These are phyloP conservation scores for Athalia rosae DNA, from an alignment of 2,888 invertebrate genomes.

Conservation along the genomic window DNA sequence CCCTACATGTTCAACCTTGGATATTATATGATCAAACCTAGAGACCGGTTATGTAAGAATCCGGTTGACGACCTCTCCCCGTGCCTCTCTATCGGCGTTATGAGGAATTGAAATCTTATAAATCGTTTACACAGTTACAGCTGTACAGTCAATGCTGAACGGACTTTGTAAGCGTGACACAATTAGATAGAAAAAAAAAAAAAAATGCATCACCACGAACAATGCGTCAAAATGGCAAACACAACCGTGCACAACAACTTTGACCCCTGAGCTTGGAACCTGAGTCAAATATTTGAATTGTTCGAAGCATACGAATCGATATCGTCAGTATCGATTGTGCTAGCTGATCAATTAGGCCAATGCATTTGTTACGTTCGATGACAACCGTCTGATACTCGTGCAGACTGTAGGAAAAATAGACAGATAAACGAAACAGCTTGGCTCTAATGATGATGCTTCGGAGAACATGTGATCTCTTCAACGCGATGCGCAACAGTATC, in stretches of 20 bases:
- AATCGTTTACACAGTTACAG: conserved; percentile 10
- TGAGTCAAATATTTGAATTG: neutral
- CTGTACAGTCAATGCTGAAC: neutral
- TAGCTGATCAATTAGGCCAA: conserved; percentile 24
- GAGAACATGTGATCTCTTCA: too few relatives aligned
- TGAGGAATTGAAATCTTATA: neutral
- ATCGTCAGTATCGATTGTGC: neutral
- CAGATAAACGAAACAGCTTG: conserved; percentile 4
- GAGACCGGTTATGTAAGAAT: conserved; percentile 45
- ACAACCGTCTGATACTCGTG: neutral
- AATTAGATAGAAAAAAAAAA: conserved; percentile 1
- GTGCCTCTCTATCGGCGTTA: neutral
- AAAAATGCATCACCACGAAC: conserved; percentile 1
- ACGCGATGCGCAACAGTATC: too few relatives aligned
- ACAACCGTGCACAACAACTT: neutral
- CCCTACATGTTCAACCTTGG: conserved; percentile 35
- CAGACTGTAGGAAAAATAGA: neutral
- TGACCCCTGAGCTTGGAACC: conserved; percentile 8
- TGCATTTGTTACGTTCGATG: neutral
- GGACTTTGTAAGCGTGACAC: conserved; percentile 22
- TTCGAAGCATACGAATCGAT: neutral
- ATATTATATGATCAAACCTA: conserved; percentile 12
- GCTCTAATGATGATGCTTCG: too few relatives aligned
- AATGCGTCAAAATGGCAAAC: neutral
- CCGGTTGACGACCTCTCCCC: conserved; percentile 27